Conservation (phyloP, 2,113 vertebrate species). For the Mesoclemmys tuberculata region DNA sequence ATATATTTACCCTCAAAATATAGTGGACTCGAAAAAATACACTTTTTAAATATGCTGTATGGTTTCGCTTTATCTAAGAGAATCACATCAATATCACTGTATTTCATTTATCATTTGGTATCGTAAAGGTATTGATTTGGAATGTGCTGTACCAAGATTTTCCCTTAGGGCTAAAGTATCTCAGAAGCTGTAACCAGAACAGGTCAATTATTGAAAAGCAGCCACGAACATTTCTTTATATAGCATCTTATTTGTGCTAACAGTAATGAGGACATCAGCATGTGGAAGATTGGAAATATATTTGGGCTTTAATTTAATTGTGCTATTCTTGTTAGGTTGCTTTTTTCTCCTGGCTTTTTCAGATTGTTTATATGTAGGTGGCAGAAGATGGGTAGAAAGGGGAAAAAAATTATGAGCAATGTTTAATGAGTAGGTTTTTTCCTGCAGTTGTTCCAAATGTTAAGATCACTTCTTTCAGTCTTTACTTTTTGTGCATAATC, state of each 20-base stretch:
- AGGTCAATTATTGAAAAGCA: background rate
- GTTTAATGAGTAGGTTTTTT: rapidly evolving
- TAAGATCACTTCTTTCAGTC: rapidly evolving
- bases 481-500: background rate
- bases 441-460: background rate
- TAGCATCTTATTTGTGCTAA: background rate
- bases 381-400: background rate
- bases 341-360: background rate
- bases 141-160: background rate
- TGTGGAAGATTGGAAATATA: background rate
- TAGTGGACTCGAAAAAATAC: background rate
- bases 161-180: background rate
- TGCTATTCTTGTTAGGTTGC: background rate
- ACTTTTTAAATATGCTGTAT: background rate
- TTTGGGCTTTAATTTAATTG: background rate
- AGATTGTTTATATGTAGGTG: background rate
- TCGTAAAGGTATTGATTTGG: background rate
- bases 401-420: background rate
- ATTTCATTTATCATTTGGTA: background rate
- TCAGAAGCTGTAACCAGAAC: background rate
- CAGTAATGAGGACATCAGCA: rapidly evolving
- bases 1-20: background rate
- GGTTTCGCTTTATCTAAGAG: background rate
- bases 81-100: rapidly evolving
- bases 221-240: background rate